Percentiles rank a stretch among this genome's conserved stretches.
These are phyloP conservation scores for Spodoptera litura DNA, from an alignment of 1,140 invertebrate genomes.

Conservation along the genomic window DNA sequence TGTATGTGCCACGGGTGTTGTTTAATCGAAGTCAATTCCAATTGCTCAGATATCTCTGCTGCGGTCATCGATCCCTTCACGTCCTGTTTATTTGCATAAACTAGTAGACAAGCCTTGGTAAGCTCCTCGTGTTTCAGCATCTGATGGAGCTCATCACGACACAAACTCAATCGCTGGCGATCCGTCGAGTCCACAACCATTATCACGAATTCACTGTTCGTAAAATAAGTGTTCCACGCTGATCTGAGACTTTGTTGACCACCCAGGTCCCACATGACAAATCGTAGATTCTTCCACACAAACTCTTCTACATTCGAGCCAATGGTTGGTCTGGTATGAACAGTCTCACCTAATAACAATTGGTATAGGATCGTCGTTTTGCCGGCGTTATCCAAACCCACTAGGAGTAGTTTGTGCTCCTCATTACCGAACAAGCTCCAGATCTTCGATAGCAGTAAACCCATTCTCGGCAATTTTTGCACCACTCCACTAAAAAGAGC, in stretches of 20 bases:
- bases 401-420: conserved; percentile 99
- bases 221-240: conserved; percentile 99
- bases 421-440: conserved; percentile 97
- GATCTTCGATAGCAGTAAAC: conserved; percentile 94
- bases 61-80: conserved; percentile 98
- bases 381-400: conserved; percentile 99
- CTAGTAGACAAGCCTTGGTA: conserved; percentile 96
- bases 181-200: conserved; percentile 99
- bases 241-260: conserved; percentile 97
- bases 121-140: conserved; percentile 98
- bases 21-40: conserved; percentile 98
- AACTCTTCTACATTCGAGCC: conserved; percentile 99
- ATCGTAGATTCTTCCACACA: conserved; percentile 98
- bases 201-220: conserved; percentile 98
- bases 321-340: conserved; percentile 99
- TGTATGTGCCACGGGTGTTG: conserved; percentile 99
- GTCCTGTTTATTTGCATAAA: conserved; percentile 99
- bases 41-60: conserved; percentile 97
- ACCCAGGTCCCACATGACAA: conserved; percentile 99
- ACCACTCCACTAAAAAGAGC: conserved; percentile 35
- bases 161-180: conserved; percentile 95
- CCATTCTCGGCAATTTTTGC: conserved; percentile 87
- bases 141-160: conserved; percentile 96
- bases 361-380: conserved; percentile 99
- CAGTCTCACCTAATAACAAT: conserved; percentile 98